Base-by-base conservation (phyloP, 2,797 vertebrate genomes). In the Myotis pilosus region DNA sequence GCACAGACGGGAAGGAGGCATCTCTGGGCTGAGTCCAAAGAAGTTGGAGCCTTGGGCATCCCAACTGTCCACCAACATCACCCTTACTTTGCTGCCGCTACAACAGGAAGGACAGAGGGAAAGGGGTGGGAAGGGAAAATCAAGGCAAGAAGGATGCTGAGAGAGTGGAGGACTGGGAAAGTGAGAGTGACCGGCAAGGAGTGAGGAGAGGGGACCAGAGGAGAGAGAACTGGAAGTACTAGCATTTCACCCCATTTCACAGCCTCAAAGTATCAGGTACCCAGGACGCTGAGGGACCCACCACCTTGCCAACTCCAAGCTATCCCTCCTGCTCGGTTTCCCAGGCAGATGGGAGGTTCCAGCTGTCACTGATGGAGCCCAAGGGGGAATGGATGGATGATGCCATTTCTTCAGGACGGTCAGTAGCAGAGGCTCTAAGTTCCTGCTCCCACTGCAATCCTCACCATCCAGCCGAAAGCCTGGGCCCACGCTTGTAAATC, bases 261-360 rank as follows among this genome's bases (percentile, higher is more conserved):
- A 15, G 36, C 17, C 4, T 89, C 83, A 19, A 0, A 28, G 64
- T 19, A 69, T 23, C 19, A n/a, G 62, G 62, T 64, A 64, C 62
- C 6, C 62, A 2, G 51, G 49, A 55, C 0, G 3, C 28, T 0
- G 0, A 16, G n/a, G 84, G 11, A 20, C 28, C 57, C 3, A 51
- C 44, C 38, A 6, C 89, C 66, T 13, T 0, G 17, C 30, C 30
- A 57, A 72, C 28, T 71, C 79, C 1, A 62, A 76, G 49, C 76
- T 49, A 11, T 7, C 89, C 84, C 33, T 87, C 82, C 89, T 19
- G 22, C 68, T 23, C 8, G 84, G 76, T 38, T 97, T 96, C 92
- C 90, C 11, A 74, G 60, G 17, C 62, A 87, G 36, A 89, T 1
- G 30, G 76, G 72, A 72, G 51, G 60, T 17, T 66, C 76, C 69